phyloP scores from a whole-genome alignment of 1,140 invertebrate genomes.

The Aporrectodea caliginosa region DNA sequence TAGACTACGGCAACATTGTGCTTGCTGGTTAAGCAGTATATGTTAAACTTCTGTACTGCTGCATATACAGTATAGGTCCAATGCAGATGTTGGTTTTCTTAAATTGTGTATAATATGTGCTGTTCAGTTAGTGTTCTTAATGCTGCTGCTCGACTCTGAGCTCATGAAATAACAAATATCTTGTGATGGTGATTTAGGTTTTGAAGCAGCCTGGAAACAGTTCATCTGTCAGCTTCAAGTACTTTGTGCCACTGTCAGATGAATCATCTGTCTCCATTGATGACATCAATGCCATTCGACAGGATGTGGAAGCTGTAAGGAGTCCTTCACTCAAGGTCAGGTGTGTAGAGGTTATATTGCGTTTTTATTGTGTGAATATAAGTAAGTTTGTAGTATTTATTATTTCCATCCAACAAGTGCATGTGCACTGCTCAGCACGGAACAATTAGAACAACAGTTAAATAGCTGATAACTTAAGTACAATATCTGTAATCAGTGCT shows the following conservation, averaged over 20 bases:
- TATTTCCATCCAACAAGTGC: neutral
- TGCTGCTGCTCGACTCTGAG: neutral
- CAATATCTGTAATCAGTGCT: too few relatives aligned
- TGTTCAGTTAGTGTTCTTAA: neutral
- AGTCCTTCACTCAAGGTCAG: too few relatives aligned
- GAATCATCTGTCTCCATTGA: neutral
- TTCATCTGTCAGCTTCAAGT: neutral
- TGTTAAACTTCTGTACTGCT: too few relatives aligned
- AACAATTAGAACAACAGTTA: too few relatives aligned
- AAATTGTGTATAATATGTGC: neutral
- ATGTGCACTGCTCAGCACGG: too few relatives aligned
- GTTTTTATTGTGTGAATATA: neutral
- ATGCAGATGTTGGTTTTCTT: neutral
- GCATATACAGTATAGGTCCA: neutral
- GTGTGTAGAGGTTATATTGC: neutral
- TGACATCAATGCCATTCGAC: too few relatives aligned
- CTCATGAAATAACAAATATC: neutral
- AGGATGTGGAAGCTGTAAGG: too few relatives aligned
- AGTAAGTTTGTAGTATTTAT: neutral
- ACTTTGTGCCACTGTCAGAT: neutral
- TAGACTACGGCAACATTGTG: neutral
- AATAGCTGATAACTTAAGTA: too few relatives aligned
- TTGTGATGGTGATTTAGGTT: neutral
- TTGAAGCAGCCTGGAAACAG: neutral
- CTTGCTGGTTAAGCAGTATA: neutral